These are phyloP conservation scores for Tiliacea citrago DNA, from an alignment of 2,888 invertebrate genomes.

Conservation along the genomic window DNA sequence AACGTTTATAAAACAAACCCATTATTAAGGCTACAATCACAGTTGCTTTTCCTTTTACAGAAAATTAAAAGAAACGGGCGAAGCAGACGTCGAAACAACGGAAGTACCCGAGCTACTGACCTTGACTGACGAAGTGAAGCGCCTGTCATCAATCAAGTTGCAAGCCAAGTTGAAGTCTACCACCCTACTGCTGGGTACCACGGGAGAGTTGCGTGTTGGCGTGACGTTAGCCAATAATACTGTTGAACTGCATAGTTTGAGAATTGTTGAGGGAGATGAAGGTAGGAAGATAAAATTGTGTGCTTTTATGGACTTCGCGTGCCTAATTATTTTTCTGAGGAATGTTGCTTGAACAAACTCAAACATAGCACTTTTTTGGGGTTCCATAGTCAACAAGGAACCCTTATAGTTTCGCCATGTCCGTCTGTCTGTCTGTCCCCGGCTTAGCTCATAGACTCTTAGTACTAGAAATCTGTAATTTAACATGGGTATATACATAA, in stretches of 20 bases:
- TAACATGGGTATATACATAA: too few species aligned
- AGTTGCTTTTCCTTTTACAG: slow-evolving; percentile 64
- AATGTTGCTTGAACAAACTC: neutral
- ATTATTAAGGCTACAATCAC: neutral
- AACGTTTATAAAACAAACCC: neutral
- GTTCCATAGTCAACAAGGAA: too few species aligned
- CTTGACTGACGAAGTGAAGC: slow-evolving; percentile 93
- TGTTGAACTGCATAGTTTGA: slow-evolving; percentile 92
- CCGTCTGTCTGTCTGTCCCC: too few species aligned
- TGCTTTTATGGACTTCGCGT: neutral
- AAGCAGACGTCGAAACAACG: slow-evolving; percentile 75
- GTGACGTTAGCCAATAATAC: slow-evolving; percentile 94
- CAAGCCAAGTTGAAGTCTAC: slow-evolving; percentile 93
- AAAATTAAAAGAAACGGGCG: slow-evolving; percentile 82
- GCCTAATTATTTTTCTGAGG: neutral
- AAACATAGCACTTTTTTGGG: too few species aligned
- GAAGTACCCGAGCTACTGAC: slow-evolving; percentile 86
- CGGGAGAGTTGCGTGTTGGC: slow-evolving; percentile 93
- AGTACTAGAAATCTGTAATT: too few species aligned
- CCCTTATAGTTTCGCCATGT: too few species aligned
- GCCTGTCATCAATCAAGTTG: slow-evolving; percentile 92
- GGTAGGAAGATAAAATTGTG: slow-evolving; percentile 70
- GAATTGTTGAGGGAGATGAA: slow-evolving; percentile 89
- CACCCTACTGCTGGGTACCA: slow-evolving; percentile 93
- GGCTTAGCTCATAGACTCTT: too few species aligned